A percentile compares a stretch with the other conserved stretches of the same genome.
Conservation (phyloP, 2,888 invertebrate genomes). For the Agrotis ipsilon region DNA sequence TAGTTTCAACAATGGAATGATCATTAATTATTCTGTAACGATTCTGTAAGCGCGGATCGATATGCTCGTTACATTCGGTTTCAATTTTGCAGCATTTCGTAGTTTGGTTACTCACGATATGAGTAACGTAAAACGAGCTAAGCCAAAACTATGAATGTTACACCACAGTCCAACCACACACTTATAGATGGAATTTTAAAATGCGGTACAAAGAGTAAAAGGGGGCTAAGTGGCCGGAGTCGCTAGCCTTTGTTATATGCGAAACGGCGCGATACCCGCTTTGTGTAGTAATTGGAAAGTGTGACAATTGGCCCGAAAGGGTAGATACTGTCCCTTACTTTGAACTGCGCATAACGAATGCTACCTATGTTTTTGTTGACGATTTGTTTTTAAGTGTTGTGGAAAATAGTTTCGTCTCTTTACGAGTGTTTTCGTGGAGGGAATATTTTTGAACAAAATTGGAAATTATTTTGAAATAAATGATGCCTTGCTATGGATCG, state of each 20-base stretch:
- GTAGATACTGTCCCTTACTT: constrained; percentile 76
- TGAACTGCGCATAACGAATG: constrained; percentile 68
- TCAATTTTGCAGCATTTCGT: no score
- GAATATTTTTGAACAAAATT: background rate
- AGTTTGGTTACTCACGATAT: no score
- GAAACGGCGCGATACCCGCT: constrained; percentile 74
- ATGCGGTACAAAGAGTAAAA: constrained; percentile 75
- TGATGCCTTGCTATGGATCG: no score
- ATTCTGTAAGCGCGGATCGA: no score
- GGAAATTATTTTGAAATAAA: background rate
- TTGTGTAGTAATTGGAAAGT: constrained; percentile 81
- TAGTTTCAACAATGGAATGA: no score
- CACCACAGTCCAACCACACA: constrained; percentile 56
- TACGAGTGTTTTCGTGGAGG: background rate
- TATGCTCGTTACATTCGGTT: no score
- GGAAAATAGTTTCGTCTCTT: constrained; percentile 40
- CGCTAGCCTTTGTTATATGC: constrained; percentile 81
- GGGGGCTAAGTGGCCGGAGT: constrained; percentile 82
- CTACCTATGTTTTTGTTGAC: constrained; percentile 50
- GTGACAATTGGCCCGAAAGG: constrained; percentile 79
- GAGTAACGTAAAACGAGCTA: background rate
- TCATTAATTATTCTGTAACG: no score
- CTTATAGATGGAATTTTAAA: constrained; percentile 74
- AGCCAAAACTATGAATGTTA: constrained; percentile 34
- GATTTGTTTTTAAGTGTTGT: constrained; percentile 50